These are phyloP conservation scores for Formica selysi DNA, from an alignment of 1,140 invertebrate species.

Conservation along the genomic window DNA sequence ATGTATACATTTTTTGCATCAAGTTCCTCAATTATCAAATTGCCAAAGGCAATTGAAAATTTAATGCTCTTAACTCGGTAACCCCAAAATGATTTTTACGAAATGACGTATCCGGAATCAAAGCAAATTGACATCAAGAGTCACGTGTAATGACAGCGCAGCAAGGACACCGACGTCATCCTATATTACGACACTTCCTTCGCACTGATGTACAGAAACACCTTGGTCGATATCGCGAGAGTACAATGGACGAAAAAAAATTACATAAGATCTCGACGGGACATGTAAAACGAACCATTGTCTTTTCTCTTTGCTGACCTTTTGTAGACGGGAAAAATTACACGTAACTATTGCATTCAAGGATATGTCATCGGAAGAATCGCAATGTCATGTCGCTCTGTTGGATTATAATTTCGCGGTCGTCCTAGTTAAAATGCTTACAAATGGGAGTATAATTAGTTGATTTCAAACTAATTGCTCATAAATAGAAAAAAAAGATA, in stretches of 20 bases:
- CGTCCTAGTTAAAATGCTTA: background rate
- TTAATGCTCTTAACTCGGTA: background rate
- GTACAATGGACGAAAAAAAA: slow-evolving; percentile 52
- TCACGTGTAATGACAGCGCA: slow-evolving; percentile 61
- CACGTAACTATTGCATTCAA: slow-evolving; percentile 14
- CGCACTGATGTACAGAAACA: slow-evolving; percentile 3
- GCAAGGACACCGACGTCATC: slow-evolving; percentile 71
- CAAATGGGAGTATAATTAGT: background rate
- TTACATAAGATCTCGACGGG: slow-evolving; percentile 34
- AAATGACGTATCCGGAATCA: slow-evolving; percentile 24
- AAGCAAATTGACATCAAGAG: slow-evolving; percentile 50
- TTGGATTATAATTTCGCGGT: background rate
- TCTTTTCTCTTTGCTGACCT: slow-evolving; percentile 38
- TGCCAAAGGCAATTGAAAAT: slow-evolving; percentile 6
- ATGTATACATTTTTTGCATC: background rate
- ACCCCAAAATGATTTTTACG: background rate
- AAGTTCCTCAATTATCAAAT: slow-evolving; percentile 22
- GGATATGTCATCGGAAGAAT: slow-evolving; percentile 22
- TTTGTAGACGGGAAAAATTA: slow-evolving; percentile 51
- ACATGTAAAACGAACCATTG: slow-evolving; percentile 27
- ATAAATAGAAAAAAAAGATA: background rate
- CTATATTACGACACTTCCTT: slow-evolving; percentile 70
- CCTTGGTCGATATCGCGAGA: slow-evolving; percentile 51
- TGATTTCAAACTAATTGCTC: background rate
- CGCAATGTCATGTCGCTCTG: slow-evolving; percentile 37